A percentile compares a stretch with the other conserved stretches of the same genome.
Evolutionary conservation across 2,888 invertebrate genomes (phyloP).

Genomic region (Microctonus aethiopoides): DNA sequence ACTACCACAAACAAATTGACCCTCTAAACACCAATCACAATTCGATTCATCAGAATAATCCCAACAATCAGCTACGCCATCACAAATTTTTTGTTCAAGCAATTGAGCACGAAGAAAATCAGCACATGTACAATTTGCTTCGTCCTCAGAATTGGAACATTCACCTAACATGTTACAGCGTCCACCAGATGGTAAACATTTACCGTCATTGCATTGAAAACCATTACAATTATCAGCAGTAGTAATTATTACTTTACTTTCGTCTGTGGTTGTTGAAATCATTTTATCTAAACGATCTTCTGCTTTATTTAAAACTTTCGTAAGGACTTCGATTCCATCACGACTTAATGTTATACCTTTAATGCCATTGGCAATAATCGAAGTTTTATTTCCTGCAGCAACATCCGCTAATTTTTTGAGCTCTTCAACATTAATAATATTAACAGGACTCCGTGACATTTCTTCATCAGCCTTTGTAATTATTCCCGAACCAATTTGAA

Average conservation of each 20-base stretch:
- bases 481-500: neutral
- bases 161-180: conserved; percentile 80
- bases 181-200: conserved; percentile 74
- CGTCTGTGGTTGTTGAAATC: conserved; percentile 47
- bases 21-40: conserved; percentile 80
- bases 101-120: conserved; percentile 79
- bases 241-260: conserved; percentile 54
- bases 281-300: conserved; percentile 49
- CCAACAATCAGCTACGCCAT: conserved; percentile 83
- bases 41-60: conserved; percentile 82
- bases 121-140: conserved; percentile 79
- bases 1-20: conserved; percentile 80
- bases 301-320: conserved; percentile 74
- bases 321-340: conserved; percentile 75
- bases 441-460: conserved; percentile 1
- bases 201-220: conserved; percentile 73
- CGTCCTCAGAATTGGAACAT: conserved; percentile 78
- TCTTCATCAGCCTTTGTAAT: neutral
- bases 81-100: conserved; percentile 80
- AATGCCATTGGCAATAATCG: conserved; percentile 44
- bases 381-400: conserved; percentile 50
- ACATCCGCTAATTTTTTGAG: conserved; percentile 59
- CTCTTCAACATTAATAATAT: conserved; percentile 49
- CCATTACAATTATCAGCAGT: conserved; percentile 66
- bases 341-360: conserved; percentile 72